phyloP scores from a whole-genome alignment of 2,888 invertebrate species.

The Cheilosia variabilis region DNA sequence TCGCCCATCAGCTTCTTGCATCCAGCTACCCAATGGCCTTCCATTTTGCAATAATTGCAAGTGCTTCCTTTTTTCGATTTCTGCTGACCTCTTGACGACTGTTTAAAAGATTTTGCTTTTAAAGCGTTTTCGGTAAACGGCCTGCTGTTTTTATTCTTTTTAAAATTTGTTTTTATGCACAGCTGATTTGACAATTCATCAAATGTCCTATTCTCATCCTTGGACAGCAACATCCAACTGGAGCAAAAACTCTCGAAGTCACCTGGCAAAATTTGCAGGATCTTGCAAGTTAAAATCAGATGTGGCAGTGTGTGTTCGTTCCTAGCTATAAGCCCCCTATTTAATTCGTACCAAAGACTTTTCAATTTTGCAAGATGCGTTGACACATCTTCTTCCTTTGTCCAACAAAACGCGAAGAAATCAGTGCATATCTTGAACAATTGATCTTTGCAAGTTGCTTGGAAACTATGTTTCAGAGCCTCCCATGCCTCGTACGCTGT shows the following conservation, averaged over 20 bases:
- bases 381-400: constrained; percentile 77
- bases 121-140: too few relatives aligned
- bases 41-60: constrained; percentile 66
- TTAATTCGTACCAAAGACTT: constrained; percentile 77
- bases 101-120: constrained; percentile 23
- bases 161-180: too few relatives aligned
- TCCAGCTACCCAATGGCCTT: constrained; percentile 46
- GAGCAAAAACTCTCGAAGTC: constrained; percentile 39
- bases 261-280: background rate
- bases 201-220: too few relatives aligned
- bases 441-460: constrained; percentile 79
- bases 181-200: too few relatives aligned
- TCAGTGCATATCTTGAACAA: constrained; percentile 79
- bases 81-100: constrained; percentile 7
- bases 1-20: constrained; percentile 60
- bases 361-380: constrained; percentile 77
- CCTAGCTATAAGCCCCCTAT: constrained; percentile 77
- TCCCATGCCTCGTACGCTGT: constrained; percentile 78
- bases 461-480: constrained; percentile 75
- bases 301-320: constrained; percentile 38
- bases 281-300: constrained; percentile 59
- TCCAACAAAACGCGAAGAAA: constrained; percentile 79
- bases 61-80: constrained; percentile 22
- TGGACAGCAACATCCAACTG: background rate
- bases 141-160: too few relatives aligned